Base-by-base conservation (phyloP, 2,113 vertebrate species). In the Sardina pilchardus region DNA sequence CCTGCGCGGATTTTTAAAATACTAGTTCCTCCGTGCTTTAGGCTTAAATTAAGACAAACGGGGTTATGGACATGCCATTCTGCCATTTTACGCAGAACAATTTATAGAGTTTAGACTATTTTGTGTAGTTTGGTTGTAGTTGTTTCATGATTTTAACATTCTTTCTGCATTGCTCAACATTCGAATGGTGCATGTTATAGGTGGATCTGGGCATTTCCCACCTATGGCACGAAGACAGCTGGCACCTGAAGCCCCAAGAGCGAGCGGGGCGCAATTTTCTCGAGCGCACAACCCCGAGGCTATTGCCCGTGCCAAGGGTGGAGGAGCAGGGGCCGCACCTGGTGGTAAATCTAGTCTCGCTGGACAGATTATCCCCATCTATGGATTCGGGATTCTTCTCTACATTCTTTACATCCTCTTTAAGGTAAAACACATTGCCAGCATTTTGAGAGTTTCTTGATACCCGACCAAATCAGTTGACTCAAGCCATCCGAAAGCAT, bases 371-470 rank as follows among this genome's bases (percentile, higher is more conserved):
- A 98, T 99, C 88, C 98, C 98, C 0, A 96, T 99, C 85, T 99
- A 99, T 86, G 98, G 98, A 86, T 99, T 99, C 82, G 98, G 97
- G 30, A 99, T 99, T 88, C 94, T 99, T 87, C 92, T 99, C 16
- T 99, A 99, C 92, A 98, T 99, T 90, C 92, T 99, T 6, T 99
- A 99, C 92, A 98, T 99, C 85, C 94, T 99, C 19, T 99, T 98
- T 91, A 99, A 99, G 97, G 98, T 99, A 94, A 91, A 83, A 24
- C n/a, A 1, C 30, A 36, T 16, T 36, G 6, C 30, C 19, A 75
- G n/a, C n/a, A 6, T 24, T 63, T 9, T 36, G 71, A 16, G 16
- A 42, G 39, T 42, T 42, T 42, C 39, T 42, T 42, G 39, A 42
- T 42, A 4, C 39, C 39, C 39, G 39, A 42, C 4, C 2, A 42